phyloP scores from a whole-genome alignment of 2,888 invertebrate species.

The Eupithecia subumbrata region DNA sequence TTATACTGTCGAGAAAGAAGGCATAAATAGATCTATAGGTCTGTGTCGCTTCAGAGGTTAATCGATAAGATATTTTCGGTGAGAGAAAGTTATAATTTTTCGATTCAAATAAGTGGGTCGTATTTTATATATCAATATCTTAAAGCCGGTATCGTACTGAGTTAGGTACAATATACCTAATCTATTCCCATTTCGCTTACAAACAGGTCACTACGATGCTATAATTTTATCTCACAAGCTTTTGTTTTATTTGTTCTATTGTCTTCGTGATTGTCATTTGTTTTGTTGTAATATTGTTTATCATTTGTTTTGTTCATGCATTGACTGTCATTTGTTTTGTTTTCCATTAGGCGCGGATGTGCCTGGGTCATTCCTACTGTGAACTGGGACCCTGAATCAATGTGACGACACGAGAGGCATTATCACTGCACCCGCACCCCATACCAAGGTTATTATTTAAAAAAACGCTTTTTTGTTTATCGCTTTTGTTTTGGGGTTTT shows the following conservation, averaged over 20 bases:
- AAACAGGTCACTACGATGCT: not conserved
- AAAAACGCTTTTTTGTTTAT: conserved; percentile 18
- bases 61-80: not conserved
- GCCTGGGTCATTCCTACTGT: conserved; percentile 78
- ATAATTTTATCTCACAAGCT: not conserved
- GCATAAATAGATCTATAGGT: not conserved
- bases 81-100: not conserved
- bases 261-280: conserved; percentile 16
- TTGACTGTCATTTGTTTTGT: conserved; percentile 45
- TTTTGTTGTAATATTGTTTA: not conserved
- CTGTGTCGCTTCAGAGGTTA: not conserved
- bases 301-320: conserved; percentile 40
- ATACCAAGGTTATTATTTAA: conserved; percentile 33
- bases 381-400: conserved; percentile 73
- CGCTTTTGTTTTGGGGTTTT: not conserved
- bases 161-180: not conserved
- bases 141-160: not conserved
- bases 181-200: not conserved
- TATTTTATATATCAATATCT: not conserved
- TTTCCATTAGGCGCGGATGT: conserved; percentile 61
- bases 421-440: conserved; percentile 32
- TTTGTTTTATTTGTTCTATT: conserved; percentile 7
- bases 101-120: not conserved
- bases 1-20: not conserved
- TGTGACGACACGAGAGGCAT: conserved; percentile 54